Base-by-base conservation (phyloP, 35 echinoderm and acorn worm genomes). In the Eucidaris tribuloides region DNA sequence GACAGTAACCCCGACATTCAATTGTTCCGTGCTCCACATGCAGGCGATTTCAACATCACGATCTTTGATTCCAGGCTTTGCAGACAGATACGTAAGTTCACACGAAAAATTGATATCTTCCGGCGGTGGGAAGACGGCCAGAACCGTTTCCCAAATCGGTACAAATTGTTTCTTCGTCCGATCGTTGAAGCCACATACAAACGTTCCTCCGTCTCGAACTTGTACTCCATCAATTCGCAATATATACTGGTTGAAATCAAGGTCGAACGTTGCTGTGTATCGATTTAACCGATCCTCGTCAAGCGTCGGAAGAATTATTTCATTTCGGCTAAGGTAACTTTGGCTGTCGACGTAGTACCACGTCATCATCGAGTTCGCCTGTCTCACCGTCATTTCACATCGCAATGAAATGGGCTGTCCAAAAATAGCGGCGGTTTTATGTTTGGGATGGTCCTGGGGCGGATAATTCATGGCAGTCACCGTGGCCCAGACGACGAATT, bases 221-320 rank as follows among this genome's bases (percentile, higher is more conserved):
- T 25, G 9, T 41, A 74, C 24, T 74, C 68, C 68, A 44, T 74
- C 68, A 44, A 74, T 74, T 2, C 68, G 68, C 41, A 74, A 44
- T 40, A 74, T 74, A n/a, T 74, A 74, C 44, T 74, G 68, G 44
- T 74, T 38, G 25, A 74, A 44, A 74, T 74, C 68, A 43, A 40
- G 68, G 38, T 74, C 68, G 35, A 74, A 25, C 68, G 35, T 42
- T 14, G 68, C 68, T 42, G 68, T 42, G n/a, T 74, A 74, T 0
- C 68, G 68, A 44, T 74, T 74, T 20, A 74, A 41, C 44, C 68
- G 29, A 74, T 74, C 68, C 68, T 74, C 68, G 20, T 74, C 68
- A 9, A 74, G 68, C 19, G 68, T 74, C 23, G 38, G 68, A 36
- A 74, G 44, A 7, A 74, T n/a, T 20, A 33, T 13, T 14, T 74